phyloP scores from a whole-genome alignment of 2,888 invertebrate genomes.

The Dolichopus griseipennis region DNA sequence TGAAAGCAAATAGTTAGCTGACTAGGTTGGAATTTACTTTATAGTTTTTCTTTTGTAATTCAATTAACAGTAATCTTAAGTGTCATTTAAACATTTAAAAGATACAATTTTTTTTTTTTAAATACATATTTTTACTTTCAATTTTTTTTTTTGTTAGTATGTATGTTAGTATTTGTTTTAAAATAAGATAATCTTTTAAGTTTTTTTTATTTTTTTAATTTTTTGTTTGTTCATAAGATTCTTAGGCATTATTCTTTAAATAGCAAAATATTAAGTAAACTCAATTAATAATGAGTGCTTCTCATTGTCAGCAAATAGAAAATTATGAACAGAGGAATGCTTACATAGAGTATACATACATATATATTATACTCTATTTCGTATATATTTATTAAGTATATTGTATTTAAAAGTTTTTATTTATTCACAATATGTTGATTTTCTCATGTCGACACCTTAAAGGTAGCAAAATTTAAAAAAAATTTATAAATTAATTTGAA shows the following conservation, averaged over 20 bases:
- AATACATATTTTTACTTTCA: neutral
- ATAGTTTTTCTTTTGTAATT: neutral
- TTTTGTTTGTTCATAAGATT: neutral
- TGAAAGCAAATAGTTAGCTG: no score
- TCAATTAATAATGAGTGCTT: conserved; percentile 6
- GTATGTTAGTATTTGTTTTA: neutral
- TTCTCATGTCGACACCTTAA: neutral
- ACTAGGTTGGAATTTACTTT: neutral
- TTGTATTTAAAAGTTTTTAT: no score
- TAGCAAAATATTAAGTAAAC: conserved; percentile 1
- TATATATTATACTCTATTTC: neutral
- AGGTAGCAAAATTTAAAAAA: no score
- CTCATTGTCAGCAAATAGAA: conserved; percentile 3
- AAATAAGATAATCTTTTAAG: neutral
- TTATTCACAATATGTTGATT: neutral
- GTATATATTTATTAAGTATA: neutral
- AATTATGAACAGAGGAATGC: neutral
- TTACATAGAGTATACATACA: neutral
- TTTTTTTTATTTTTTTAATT: neutral
- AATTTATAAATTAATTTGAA: no score
- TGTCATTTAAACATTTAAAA: neutral
- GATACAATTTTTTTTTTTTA: neutral
- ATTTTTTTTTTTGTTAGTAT: neutral
- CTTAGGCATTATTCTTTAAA: neutral
- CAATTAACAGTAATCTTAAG: neutral